Evolutionary conservation across 1,140 invertebrate genomes (phyloP).

Genomic region (Aleiodes sp.): DNA sequence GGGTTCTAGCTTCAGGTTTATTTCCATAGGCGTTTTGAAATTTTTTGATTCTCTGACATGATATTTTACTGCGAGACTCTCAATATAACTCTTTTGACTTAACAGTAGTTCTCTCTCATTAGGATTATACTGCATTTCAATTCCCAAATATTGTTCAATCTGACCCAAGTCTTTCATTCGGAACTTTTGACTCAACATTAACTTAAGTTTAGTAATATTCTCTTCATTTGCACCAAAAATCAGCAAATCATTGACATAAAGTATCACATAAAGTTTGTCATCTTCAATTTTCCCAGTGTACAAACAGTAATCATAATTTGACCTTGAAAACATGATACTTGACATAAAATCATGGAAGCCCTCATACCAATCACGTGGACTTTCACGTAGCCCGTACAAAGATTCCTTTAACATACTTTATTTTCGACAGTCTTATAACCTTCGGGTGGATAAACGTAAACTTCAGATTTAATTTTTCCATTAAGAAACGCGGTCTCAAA

Average conservation of each 20-base stretch:
- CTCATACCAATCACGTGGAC: conserved; percentile 45
- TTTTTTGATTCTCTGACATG: not conserved
- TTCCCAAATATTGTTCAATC: conserved; percentile 24
- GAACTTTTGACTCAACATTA: conserved; percentile 23
- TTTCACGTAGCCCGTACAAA: too few relatives aligned
- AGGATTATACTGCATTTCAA: conserved; percentile 1
- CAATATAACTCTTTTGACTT: not conserved
- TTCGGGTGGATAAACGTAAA: too few relatives aligned
- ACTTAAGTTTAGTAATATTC: not conserved
- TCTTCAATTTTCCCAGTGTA: conserved; percentile 10
- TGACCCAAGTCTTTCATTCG: conserved; percentile 33
- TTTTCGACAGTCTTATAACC: too few relatives aligned
- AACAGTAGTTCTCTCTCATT: not conserved
- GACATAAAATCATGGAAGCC: conserved; percentile 37
- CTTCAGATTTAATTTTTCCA: too few relatives aligned
- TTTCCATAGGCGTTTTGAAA: not conserved
- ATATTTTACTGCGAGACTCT: not conserved
- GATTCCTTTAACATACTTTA: too few relatives aligned
- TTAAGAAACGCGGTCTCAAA: too few relatives aligned
- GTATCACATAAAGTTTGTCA: conserved; percentile 6
- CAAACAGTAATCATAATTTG: conserved; percentile 35
- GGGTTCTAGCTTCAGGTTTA: conserved; percentile 14
- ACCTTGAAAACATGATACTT: conserved; percentile 25
- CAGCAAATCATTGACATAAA: conserved; percentile 32
- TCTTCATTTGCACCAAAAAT: conserved; percentile 17